These are phyloP conservation scores for Pyralis farinalis DNA, from an alignment of 2,888 invertebrate genomes.

Conservation along the genomic window DNA sequence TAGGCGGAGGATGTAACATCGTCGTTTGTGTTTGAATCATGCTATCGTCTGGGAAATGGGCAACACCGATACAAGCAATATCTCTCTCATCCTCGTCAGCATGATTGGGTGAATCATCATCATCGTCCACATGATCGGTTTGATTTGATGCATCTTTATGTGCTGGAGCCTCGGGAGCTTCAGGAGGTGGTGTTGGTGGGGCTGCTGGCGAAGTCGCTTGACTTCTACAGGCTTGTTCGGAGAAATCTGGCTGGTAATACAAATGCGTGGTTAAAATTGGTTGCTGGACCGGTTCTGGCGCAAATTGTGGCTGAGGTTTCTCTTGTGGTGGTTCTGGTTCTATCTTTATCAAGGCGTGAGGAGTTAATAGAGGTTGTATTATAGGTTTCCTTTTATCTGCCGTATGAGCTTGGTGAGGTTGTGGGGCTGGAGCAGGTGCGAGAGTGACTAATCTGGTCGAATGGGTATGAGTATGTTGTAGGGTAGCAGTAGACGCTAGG, in stretches of 20 bases:
- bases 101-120: constrained; percentile 80
- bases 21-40: constrained; percentile 24
- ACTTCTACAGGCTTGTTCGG: constrained; percentile 74
- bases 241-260: constrained; percentile 78
- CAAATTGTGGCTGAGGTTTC: constrained; percentile 61
- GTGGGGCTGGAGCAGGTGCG: constrained; percentile 79
- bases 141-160: constrained; percentile 91
- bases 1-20: constrained; percentile 36
- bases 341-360: constrained; percentile 84
- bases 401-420: constrained; percentile 45
- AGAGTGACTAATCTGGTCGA: constrained; percentile 85
- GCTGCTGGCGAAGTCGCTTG: constrained; percentile 83
- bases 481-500: constrained; percentile 83
- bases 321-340: constrained; percentile 83
- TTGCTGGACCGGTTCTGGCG: constrained; percentile 72
- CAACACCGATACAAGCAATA: constrained; percentile 69
- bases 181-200: constrained; percentile 73
- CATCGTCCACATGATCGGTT: constrained; percentile 88
- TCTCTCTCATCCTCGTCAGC: constrained; percentile 71
- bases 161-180: constrained; percentile 82
- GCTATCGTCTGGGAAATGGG: constrained; percentile 59
- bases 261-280: constrained; percentile 78
- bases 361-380: constrained; percentile 68
- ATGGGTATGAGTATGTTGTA: constrained; percentile 85
- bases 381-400: constrained; percentile 72